phyloP scores from a whole-genome alignment of 2,888 invertebrate genomes.

The Drosophila anceps region DNA sequence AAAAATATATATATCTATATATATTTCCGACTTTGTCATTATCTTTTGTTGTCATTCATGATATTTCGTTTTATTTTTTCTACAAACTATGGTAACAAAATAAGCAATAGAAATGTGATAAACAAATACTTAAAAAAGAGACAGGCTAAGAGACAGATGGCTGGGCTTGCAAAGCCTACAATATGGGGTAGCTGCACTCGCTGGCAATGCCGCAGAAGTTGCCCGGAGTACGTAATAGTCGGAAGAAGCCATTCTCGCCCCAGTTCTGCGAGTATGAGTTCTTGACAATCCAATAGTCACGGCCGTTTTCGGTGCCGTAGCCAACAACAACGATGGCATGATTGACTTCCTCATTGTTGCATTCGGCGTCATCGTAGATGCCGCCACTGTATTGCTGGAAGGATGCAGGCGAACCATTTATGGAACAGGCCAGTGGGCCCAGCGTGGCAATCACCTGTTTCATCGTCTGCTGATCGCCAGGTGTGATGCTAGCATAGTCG shows the following conservation, averaged over 20 bases:
- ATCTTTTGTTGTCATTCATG: conserved; percentile 2
- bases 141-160: background rate
- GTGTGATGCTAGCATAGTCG: conserved; percentile 82
- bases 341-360: conserved; percentile 83
- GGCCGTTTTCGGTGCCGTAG: conserved; percentile 82
- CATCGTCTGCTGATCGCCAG: conserved; percentile 84
- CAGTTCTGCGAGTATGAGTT: conserved; percentile 84
- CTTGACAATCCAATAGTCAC: conserved; percentile 84
- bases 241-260: conserved; percentile 84
- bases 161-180: conserved; percentile 43
- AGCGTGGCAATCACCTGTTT: conserved; percentile 83
- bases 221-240: conserved; percentile 78
- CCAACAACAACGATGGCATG: conserved; percentile 84
- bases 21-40: background rate
- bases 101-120: conserved; percentile 34
- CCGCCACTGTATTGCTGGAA: conserved; percentile 83
- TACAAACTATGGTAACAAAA: conserved; percentile 52
- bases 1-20: too few species aligned
- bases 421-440: conserved; percentile 83
- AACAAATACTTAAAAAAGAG: conserved; percentile 15
- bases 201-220: conserved; percentile 84
- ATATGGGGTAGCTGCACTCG: conserved; percentile 84
- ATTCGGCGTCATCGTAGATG: conserved; percentile 82
- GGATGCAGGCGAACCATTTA: conserved; percentile 79
- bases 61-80: conserved; percentile 13